Conservation (phyloP, 1,140 invertebrate genomes). For the Trichoplusia ni region DNA sequence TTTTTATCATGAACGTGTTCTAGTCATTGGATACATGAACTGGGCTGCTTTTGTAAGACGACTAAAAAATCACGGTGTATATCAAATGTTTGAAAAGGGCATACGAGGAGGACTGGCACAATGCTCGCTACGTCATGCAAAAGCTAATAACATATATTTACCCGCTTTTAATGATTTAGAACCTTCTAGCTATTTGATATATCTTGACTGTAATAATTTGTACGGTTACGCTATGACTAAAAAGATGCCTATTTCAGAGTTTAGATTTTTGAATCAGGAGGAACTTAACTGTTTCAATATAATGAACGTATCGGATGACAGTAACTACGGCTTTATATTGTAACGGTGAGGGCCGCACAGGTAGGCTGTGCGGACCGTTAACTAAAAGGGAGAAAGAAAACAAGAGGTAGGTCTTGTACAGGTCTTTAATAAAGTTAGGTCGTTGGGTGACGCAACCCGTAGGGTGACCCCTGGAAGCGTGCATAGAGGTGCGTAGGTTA, state of each 20-base stretch:
- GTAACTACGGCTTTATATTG: background rate
- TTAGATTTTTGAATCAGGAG: background rate
- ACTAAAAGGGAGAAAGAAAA: too few relatives aligned
- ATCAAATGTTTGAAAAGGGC: slow-evolving; percentile 38
- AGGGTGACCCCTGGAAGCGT: too few relatives aligned
- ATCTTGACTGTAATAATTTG: slow-evolving; percentile 33
- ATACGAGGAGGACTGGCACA: slow-evolving; percentile 34
- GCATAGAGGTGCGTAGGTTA: too few relatives aligned
- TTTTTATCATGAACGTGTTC: too few relatives aligned
- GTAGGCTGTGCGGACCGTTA: too few relatives aligned
- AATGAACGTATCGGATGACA: background rate
- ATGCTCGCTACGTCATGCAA: slow-evolving; percentile 22
- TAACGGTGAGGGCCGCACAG: too few relatives aligned
- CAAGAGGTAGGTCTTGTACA: too few relatives aligned
- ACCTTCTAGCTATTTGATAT: slow-evolving; percentile 25
- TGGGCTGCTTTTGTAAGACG: too few relatives aligned
- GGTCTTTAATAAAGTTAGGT: too few relatives aligned
- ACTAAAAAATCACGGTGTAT: too few relatives aligned
- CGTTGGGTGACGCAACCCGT: too few relatives aligned
- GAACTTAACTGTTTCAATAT: background rate
- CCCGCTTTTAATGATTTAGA: slow-evolving; percentile 12
- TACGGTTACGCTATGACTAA: slow-evolving; percentile 36
- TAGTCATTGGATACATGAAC: too few relatives aligned
- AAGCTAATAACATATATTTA: slow-evolving; percentile 34
- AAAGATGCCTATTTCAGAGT: background rate